phyloP scores from a whole-genome alignment of 2,797 vertebrate species.

The Meda fulgida region DNA sequence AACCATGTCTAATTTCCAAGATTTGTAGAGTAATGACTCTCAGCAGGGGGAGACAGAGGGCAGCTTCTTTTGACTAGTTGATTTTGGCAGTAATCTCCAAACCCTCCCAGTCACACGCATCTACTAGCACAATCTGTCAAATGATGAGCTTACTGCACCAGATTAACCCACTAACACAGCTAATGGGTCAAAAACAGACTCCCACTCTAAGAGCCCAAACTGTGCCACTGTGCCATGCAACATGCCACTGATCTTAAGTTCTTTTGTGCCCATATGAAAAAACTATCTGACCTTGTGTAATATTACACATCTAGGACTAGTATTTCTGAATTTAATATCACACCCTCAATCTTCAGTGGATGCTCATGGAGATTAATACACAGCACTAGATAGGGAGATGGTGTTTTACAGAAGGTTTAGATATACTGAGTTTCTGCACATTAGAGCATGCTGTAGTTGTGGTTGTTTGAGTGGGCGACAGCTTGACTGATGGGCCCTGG shows the following conservation, averaged over 20 bases:
- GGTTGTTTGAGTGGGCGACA: slow-evolving; percentile 18
- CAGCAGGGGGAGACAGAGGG: slow-evolving; percentile 57
- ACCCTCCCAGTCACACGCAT: not conserved
- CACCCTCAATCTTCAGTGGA: not conserved
- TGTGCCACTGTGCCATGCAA: not conserved
- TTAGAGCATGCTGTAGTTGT: slow-evolving; percentile 14
- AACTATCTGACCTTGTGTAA: not conserved
- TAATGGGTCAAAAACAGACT: slow-evolving; percentile 29
- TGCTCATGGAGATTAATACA: not conserved
- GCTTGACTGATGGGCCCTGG: slow-evolving; percentile 19
- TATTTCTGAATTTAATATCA: not conserved
- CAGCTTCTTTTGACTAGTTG: slow-evolving; percentile 38
- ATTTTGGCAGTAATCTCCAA: slow-evolving; percentile 36
- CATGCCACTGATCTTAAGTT: not conserved
- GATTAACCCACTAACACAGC: slow-evolving; percentile 43
- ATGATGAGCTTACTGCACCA: slow-evolving; percentile 43
- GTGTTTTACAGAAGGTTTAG: not conserved
- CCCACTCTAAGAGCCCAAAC: not conserved
- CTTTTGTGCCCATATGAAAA: not conserved
- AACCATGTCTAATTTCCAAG: not conserved
- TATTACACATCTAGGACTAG: not conserved
- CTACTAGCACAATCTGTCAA: slow-evolving; percentile 42
- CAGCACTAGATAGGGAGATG: not conserved
- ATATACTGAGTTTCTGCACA: slow-evolving; percentile 3
- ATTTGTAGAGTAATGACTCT: not conserved